These are phyloP conservation scores for Aphelinus atriplicis DNA, from an alignment of 1,140 invertebrate species.

Conservation along the genomic window DNA sequence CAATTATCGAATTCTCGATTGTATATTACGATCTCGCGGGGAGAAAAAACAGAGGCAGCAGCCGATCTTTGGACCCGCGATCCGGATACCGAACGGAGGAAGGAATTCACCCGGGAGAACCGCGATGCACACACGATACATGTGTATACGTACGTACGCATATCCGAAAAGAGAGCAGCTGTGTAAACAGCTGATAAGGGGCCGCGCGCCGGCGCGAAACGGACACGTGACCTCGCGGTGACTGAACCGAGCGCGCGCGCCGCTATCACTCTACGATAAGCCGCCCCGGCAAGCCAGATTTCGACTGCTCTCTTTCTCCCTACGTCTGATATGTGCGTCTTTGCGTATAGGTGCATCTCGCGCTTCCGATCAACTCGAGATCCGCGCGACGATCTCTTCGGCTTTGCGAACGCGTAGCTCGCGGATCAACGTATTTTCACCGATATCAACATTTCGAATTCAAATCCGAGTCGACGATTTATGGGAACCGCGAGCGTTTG, in stretches of 20 bases:
- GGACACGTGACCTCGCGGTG: slow-evolving; percentile 2
- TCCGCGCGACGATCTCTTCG: too few species aligned
- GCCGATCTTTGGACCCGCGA: background rate
- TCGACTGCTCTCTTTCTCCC: background rate
- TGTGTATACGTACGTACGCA: background rate
- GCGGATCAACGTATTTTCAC: too few species aligned
- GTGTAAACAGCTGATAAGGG: slow-evolving; percentile 24
- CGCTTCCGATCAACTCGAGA: too few species aligned
- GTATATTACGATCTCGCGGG: too few species aligned
- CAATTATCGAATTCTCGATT: too few species aligned
- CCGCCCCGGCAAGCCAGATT: background rate
- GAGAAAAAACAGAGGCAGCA: background rate
- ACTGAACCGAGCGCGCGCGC: slow-evolving; percentile 3
- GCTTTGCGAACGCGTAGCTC: too few species aligned
- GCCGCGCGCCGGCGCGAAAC: background rate
- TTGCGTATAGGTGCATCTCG: too few species aligned
- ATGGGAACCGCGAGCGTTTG: too few species aligned
- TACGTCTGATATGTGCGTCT: too few species aligned
- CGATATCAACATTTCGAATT: too few species aligned
- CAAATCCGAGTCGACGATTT: too few species aligned
- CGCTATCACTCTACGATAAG: background rate
- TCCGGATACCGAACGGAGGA: background rate
- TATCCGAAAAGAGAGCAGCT: slow-evolving; percentile 16
- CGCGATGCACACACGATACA: background rate
- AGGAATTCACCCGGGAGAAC: background rate